Evolutionary conservation across 64 coral and sea anemone genomes (phyloP), one percentile per base, ranked within the genome.

Genomic region (Orbicella faveolata): DNA sequence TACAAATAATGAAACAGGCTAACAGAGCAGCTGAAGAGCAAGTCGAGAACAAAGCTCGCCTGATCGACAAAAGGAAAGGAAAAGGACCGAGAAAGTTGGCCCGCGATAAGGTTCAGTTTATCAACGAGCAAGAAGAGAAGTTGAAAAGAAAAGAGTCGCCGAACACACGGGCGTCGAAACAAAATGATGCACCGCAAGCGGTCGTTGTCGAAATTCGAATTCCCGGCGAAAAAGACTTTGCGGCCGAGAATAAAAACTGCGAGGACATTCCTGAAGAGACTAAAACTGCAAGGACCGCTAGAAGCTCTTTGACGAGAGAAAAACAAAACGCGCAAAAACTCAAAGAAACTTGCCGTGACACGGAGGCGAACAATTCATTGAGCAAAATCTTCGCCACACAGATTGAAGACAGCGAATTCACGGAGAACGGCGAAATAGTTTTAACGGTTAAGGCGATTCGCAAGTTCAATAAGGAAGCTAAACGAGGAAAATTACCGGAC

Each of bases 61-160:
- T 87, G 6, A 57, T 87, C 9, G 52, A 73, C 0, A 36, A 73
- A 21, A 74, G 26, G 15, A 68, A 87, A 54, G 73, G 53, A 23
- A 87, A 87, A 23, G 44, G 75, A 55, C 11, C 75, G n/a, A 87
- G 85, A 75, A 87, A 87, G 34, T 52, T 87, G 15, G 70, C 69
- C 4, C 19, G 30, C 34, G 85, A 87, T 13, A 87, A 52, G 54
- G 55, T 5, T 4, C 85, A 52, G 16, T 76, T 87, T 87, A 75
- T 87, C 21, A 53, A 87, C 23, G 72, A 87, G 10, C 85, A 87
- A 34, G 53, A 53, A 7, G 85, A 52, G 34, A 87, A 87, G 48
- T 74, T 87, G 1, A 87, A 52, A 8, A 59, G 85, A 44, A 54
- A 23, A 87, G 70, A 59, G 1, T 21, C 0, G 15, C 17, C 9